Percentiles rank a stretch among this genome's conserved stretches.
Evolutionary conservation across 2,797 vertebrate genomes (phyloP).

Genomic region (Muraenolepis orangiensis): DNA sequence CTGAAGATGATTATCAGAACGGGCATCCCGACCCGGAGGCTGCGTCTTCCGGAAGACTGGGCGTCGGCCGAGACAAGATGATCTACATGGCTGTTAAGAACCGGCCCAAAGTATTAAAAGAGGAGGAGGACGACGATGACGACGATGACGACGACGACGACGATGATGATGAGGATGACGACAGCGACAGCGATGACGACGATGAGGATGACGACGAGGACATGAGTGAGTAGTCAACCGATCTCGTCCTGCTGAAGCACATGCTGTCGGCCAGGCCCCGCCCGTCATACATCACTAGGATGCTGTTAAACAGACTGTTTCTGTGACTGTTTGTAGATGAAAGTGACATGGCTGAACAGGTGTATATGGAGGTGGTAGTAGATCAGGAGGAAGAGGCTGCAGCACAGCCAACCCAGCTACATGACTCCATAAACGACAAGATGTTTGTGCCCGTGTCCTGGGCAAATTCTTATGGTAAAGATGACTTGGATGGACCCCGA

Average conservation of each 20-base stretch:
- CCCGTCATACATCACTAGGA: neutral
- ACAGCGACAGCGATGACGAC: conserved; percentile 63
- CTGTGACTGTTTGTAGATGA: conserved; percentile 46
- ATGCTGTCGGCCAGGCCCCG: neutral
- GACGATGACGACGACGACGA: conserved; percentile 25
- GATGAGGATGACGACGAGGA: conserved; percentile 71
- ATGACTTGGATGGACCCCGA: conserved; percentile 4
- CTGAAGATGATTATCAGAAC: conserved; percentile 93
- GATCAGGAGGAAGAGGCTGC: conserved; percentile 77
- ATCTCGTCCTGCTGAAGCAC: neutral
- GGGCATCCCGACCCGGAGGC: conserved; percentile 92
- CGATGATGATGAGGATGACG: neutral
- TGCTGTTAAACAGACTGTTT: conserved; percentile 9
- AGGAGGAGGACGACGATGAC: conserved; percentile 61
- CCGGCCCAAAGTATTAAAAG: conserved; percentile 83
- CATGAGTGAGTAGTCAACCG: conserved; percentile 80
- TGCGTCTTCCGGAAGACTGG: conserved; percentile 80
- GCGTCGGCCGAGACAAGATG: conserved; percentile 94
- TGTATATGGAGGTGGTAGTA: conserved; percentile 87
- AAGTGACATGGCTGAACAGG: conserved; percentile 85
- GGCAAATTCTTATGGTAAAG: conserved; percentile 84
- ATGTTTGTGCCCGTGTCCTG: conserved; percentile 84
- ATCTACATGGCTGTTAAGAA: conserved; percentile 99
- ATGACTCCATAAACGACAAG: conserved; percentile 79
- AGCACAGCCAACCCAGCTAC: conserved; percentile 74